Evolutionary conservation across 2,113 vertebrate genomes (phyloP).

Genomic region (Collichthys lucidus): DNA sequence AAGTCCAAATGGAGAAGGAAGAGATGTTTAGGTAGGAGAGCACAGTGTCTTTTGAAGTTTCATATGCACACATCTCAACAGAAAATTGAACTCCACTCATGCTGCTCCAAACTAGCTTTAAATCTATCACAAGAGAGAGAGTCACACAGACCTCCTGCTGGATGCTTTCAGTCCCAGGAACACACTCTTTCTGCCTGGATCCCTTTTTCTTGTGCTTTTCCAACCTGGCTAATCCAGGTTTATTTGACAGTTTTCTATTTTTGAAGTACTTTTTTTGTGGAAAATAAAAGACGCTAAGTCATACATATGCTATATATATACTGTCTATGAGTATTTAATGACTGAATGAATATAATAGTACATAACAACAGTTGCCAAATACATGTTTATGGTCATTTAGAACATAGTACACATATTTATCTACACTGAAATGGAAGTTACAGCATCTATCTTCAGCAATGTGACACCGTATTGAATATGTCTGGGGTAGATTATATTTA

Average conservation of each 20-base stretch:
- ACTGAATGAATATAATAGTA: no score
- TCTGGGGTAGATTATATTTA: no score
- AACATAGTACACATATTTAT: neutral
- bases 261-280: neutral
- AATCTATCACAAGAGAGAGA: constrained; percentile 40
- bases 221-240: constrained; percentile 18
- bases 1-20: constrained; percentile 18
- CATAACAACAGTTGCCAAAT: no score
- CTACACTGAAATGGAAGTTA: neutral
- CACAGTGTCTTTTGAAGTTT: constrained; percentile 26
- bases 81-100: constrained; percentile 26
- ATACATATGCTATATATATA: neutral
- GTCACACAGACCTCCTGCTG: constrained; percentile 36
- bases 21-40: neutral
- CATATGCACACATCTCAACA: constrained; percentile 18
- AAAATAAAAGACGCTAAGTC: constrained; percentile 10
- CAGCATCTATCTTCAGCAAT: neutral
- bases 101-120: constrained; percentile 20
- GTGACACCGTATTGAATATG: neutral
- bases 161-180: constrained; percentile 25
- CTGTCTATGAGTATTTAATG: no score
- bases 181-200: constrained; percentile 1
- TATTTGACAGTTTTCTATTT: neutral
- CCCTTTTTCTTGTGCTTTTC: constrained; percentile 4
- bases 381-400: no score